A percentile compares a stretch with the other conserved stretches of the same genome.
Evolutionary conservation across 2,888 invertebrate species (phyloP).

Genomic region (Hemicrepidius hirtus): DNA sequence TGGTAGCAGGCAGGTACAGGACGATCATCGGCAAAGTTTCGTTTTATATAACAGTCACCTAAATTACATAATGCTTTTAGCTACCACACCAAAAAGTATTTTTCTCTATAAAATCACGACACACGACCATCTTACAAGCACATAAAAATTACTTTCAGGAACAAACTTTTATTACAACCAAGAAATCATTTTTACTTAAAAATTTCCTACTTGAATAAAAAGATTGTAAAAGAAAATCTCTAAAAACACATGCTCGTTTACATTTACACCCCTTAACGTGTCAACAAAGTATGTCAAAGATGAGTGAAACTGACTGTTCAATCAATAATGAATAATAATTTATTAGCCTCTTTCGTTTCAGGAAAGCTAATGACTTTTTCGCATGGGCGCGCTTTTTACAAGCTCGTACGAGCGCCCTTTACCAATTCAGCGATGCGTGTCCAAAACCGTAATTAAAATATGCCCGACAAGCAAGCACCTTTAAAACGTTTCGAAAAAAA

Average conservation of each 20-base stretch:
- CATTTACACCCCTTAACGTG: neutral
- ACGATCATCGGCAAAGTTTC: conserved; percentile 28
- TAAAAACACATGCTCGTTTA: neutral
- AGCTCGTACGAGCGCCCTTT: conserved; percentile 15
- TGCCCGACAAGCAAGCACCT: conserved; percentile 7
- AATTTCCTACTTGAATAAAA: no score
- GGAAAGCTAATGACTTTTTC: conserved; percentile 19
- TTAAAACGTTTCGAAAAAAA: neutral
- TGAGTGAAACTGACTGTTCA: conserved; percentile 6
- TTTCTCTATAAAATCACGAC: conserved; percentile 18
- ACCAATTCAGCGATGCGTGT: conserved; percentile 15
- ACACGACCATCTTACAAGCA: neutral
- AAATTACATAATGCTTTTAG: conserved; percentile 41
- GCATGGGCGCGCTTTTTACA: conserved; percentile 17
- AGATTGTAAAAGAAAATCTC: neutral
- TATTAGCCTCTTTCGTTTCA: conserved; percentile 16
- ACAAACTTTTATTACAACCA: neutral
- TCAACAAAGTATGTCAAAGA: conserved; percentile 7
- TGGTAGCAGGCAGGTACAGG: conserved; percentile 40
- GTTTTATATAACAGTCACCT: conserved; percentile 2
- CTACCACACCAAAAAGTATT: conserved; percentile 23
- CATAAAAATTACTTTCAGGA: neutral
- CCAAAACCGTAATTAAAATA: conserved; percentile 7
- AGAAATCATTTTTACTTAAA: no score
- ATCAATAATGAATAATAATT: conserved; percentile 22